A percentile compares a stretch with the other conserved stretches of the same genome.
Conservation (phyloP, 2,113 vertebrate species). For the Ellobius talpinus region DNA sequence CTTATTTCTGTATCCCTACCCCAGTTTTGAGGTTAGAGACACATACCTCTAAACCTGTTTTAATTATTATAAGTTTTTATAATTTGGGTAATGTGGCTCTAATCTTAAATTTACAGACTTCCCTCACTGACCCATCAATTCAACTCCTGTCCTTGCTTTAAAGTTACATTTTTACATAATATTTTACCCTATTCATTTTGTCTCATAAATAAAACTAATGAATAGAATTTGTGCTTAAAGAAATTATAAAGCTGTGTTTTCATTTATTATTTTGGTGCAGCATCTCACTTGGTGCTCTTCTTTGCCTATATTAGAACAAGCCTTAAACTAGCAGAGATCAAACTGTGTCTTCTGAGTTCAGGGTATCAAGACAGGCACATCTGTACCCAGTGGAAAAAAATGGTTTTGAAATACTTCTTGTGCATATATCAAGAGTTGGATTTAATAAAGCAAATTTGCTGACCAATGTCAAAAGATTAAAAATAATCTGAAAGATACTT, state of each 20-base stretch:
- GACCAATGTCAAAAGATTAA: neutral
- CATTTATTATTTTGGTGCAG: neutral
- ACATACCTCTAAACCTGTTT: neutral
- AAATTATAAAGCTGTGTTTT: slow-evolving; percentile 3
- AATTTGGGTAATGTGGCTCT: neutral
- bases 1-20: too few species aligned
- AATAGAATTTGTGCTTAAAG: neutral
- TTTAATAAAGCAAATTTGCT: slow-evolving; percentile 15
- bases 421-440: neutral
- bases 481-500: neutral
- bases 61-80: neutral
- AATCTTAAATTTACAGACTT: neutral
- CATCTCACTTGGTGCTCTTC: neutral
- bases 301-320: neutral
- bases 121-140: neutral
- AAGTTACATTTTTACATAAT: neutral
- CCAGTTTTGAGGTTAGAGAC: neutral
- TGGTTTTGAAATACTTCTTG: neutral
- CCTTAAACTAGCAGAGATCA: neutral
- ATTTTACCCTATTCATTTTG: neutral
- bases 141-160: neutral
- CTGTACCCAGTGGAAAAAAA: neutral
- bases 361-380: neutral
- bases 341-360: neutral
- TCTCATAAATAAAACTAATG: neutral